Conservation (phyloP, 2,113 vertebrate species). For the Pyrgilauda ruficollis region DNA sequence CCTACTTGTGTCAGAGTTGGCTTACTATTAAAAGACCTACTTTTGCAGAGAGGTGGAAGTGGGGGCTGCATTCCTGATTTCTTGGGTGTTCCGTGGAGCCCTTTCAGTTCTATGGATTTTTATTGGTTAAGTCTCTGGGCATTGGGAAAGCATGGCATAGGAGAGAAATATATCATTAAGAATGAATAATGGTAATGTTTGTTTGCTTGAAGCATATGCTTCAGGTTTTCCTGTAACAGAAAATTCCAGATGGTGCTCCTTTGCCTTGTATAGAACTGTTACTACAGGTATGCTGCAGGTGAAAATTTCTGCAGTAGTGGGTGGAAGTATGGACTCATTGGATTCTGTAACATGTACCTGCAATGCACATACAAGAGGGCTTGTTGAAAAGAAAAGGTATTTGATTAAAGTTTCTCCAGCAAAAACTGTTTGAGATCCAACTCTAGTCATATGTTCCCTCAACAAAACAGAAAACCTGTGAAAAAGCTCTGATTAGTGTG, state of each 20-base stretch:
- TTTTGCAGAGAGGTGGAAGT: neutral
- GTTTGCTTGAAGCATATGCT: neutral
- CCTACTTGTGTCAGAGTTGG: neutral
- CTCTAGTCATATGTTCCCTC: neutral
- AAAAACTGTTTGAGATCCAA: neutral
- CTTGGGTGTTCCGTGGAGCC: neutral
- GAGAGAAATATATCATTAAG: neutral
- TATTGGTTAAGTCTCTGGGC: neutral
- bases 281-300: neutral
- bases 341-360: neutral
- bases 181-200: neutral
- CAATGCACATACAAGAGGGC: neutral
- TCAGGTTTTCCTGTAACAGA: neutral
- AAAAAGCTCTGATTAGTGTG: neutral
- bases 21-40: slow-evolving; percentile 30
- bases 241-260: neutral
- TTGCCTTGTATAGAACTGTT: neutral
- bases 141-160: neutral
- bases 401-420: neutral
- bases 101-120: neutral
- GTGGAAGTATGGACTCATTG: neutral
- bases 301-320: neutral
- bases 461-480: neutral
- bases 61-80: neutral
- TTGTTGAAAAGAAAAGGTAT: neutral